Evolutionary conservation across 2,888 invertebrate genomes (phyloP).

Genomic region (Cataglyphis altisquamis): DNA sequence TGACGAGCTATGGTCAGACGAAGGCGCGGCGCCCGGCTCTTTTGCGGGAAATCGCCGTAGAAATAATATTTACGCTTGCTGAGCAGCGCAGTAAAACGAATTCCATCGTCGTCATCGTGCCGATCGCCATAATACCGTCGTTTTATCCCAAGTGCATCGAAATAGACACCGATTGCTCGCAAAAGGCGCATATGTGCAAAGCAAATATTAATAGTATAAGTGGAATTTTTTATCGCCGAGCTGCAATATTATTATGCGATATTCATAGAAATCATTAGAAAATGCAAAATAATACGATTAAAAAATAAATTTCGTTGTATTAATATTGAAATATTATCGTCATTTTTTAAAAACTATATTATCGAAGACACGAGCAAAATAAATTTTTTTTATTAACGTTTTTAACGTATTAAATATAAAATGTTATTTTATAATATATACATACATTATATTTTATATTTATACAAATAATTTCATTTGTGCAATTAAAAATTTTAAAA

Average conservation of each 20-base stretch:
- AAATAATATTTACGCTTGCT: conserved; percentile 64
- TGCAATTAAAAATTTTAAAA: background rate
- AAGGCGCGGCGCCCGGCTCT: conserved; percentile 52
- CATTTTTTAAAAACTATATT: background rate
- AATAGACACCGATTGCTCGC: conserved; percentile 10
- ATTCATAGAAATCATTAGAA: conserved; percentile 3
- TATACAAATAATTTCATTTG: background rate
- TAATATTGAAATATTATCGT: background rate
- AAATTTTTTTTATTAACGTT: background rate
- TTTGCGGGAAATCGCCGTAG: conserved; percentile 47
- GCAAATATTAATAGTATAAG: background rate
- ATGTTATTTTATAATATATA: background rate
- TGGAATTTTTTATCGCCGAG: background rate
- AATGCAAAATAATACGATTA: background rate
- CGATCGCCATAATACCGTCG: conserved; percentile 1
- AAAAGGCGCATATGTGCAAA: background rate
- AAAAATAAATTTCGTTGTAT: background rate
- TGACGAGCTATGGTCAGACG: conserved; percentile 1
- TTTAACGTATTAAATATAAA: background rate
- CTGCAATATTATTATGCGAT: background rate
- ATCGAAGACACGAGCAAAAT: background rate
- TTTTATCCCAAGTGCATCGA: conserved; percentile 11
- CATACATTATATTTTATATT: background rate
- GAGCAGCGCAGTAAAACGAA: conserved; percentile 43
- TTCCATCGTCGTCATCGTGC: conserved; percentile 36